These are phyloP conservation scores for Plumapathes pennacea DNA, from an alignment of 92 coral and sea anemone genomes.

Conservation along the genomic window DNA sequence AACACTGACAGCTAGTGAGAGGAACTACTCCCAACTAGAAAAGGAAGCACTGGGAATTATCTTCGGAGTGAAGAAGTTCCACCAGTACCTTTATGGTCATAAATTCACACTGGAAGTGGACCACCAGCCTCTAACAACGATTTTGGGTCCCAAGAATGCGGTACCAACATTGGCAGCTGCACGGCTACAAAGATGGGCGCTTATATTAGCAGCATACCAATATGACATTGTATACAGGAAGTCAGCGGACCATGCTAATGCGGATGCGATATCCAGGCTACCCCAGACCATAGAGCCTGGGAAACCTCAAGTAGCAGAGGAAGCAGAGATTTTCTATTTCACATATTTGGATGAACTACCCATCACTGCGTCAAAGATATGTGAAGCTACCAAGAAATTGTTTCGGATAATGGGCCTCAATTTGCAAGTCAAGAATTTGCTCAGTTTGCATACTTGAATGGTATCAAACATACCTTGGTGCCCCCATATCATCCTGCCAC, in stretches of 20 bases:
- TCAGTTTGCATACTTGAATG: neutral
- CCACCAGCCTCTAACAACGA: slow-evolving; percentile 44
- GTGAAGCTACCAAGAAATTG: slow-evolving; percentile 14
- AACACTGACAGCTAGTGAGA: too few relatives aligned
- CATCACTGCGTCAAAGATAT: slow-evolving; percentile 15
- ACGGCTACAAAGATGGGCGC: slow-evolving; percentile 49
- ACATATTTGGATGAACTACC: slow-evolving; percentile 31
- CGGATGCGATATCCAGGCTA: slow-evolving; percentile 39
- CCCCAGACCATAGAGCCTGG: neutral
- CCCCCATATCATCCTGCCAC: slow-evolving; percentile 51
- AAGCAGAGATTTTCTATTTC: slow-evolving; percentile 2
- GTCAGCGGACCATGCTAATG: slow-evolving; percentile 41
- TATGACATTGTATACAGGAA: slow-evolving; percentile 43
- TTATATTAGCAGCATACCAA: slow-evolving; percentile 29
- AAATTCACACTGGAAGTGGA: slow-evolving; percentile 50
- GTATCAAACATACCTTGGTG: slow-evolving; percentile 11
- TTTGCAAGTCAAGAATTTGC: neutral
- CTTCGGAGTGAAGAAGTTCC: too few relatives aligned
- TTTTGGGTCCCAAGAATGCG: slow-evolving; percentile 44
- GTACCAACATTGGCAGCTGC: slow-evolving; percentile 51
- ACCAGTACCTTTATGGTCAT: too few relatives aligned
- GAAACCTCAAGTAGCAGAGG: too few relatives aligned
- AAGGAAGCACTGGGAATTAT: too few relatives aligned
- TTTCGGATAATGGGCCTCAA: slow-evolving; percentile 23
- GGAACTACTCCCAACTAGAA: too few relatives aligned